Evolutionary conservation across 2,888 invertebrate species (phyloP).

Genomic region (Cordilura impudica): DNA sequence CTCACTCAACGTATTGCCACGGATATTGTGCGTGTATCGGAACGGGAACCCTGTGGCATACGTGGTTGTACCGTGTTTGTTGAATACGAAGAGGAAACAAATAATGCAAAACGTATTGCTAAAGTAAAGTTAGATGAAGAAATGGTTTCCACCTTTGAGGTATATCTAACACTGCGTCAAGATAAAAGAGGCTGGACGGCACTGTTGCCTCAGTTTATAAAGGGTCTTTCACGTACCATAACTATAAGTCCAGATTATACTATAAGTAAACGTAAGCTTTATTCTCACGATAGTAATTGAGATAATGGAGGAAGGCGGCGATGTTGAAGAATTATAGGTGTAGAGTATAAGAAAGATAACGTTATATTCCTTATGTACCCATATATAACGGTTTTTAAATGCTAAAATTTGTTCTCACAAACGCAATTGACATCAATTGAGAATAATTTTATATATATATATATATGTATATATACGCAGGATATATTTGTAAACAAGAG

Average conservation of each 20-base stretch:
- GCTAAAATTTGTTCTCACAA: background rate
- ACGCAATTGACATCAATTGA: background rate
- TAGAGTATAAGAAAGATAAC: background rate
- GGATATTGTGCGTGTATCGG: constrained; percentile 89
- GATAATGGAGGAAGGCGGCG: background rate
- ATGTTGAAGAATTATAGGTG: background rate
- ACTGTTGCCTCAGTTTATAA: constrained; percentile 91
- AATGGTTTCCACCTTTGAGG: constrained; percentile 93
- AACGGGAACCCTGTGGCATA: constrained; percentile 93
- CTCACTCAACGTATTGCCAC: constrained; percentile 87
- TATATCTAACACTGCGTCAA: constrained; percentile 91
- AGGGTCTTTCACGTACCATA: constrained; percentile 91
- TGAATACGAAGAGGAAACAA: constrained; percentile 86
- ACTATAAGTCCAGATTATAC: constrained; percentile 93
- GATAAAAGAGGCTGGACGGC: constrained; percentile 92
- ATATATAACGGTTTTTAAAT: background rate
- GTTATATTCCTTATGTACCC: background rate
- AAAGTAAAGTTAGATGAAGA: constrained; percentile 91
- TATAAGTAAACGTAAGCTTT: constrained; percentile 93
- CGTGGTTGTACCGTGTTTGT: constrained; percentile 91
- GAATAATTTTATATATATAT: too few species aligned
- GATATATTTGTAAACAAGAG: background rate
- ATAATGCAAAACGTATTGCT: constrained; percentile 83
- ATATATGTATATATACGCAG: too few species aligned
- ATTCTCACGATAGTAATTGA: constrained; percentile 78